Percentiles rank a stretch among this genome's conserved stretches.
Evolutionary conservation across 2,888 invertebrate genomes (phyloP).

Genomic region (Chrysotoxum bicinctum): DNA sequence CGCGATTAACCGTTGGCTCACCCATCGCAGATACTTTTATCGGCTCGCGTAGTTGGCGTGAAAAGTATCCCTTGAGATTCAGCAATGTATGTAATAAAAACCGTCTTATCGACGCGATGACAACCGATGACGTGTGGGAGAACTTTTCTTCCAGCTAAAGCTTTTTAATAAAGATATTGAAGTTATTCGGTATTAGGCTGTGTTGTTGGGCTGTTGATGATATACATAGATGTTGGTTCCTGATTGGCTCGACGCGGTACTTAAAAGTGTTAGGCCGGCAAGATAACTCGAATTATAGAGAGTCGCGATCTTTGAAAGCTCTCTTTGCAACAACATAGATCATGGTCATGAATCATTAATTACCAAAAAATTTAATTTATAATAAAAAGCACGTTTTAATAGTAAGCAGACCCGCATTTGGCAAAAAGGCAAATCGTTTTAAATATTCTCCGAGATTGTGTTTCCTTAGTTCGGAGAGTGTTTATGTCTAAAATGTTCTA

Average conservation of each 20-base stretch:
- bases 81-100: constrained; percentile 23
- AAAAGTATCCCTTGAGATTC: constrained; percentile 49
- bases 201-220: not conserved
- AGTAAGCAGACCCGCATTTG: constrained; percentile 1
- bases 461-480: too few relatives aligned
- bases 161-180: constrained; percentile 40
- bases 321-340: not conserved
- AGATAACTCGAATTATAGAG: not conserved
- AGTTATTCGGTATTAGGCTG: not conserved
- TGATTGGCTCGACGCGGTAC: constrained; percentile 7
- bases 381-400: not conserved
- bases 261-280: constrained; percentile 20
- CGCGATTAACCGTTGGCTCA: constrained; percentile 61
- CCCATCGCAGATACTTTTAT: constrained; percentile 58
- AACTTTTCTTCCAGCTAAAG: constrained; percentile 46
- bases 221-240: not conserved
- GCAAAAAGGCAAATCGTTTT: not conserved
- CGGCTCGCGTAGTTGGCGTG: constrained; percentile 30
- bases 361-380: not conserved
- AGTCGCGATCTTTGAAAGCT: not conserved
- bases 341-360: not conserved
- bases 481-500: too few relatives aligned
- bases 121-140: constrained; percentile 3
- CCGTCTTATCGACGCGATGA: constrained; percentile 15
- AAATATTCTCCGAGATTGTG: not conserved